Base-by-base conservation (phyloP, 2,888 invertebrate species). In the Lasioglossum oenotherae region DNA sequence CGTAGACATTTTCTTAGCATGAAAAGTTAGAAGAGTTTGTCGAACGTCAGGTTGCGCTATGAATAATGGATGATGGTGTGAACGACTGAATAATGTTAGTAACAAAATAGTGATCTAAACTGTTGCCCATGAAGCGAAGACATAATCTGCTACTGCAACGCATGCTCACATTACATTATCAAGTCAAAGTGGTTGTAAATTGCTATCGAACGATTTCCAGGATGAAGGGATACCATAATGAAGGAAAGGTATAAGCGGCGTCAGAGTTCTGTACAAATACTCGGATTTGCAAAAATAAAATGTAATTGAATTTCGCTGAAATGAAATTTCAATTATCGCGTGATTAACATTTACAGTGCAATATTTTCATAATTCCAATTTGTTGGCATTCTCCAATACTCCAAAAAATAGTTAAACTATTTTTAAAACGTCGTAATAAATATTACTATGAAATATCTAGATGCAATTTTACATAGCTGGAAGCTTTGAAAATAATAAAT, bases 31-130 rank as follows among this genome's bases (percentile, higher is more conserved):
- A 81, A 67, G 41, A 81, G 73, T 77, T 64, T 60, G 77, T 82
- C 64, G 73, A 35, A 16, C 44, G 27, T 46, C 49, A 10, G 35
- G 46, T 19, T 10, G 31, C 35, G 41, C 35, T 67, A 84, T 81
- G 82, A 82, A 82, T 84, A 84, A 84, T 83, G 83, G 82, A 83
- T 81, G 75, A 75, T 60, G 60, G 69, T 73, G 41, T 41, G 41
- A n/a, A 67, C 44, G 57, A 71, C 41, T 78, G 73, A 60, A 82
- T 82, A 72, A 83, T 49, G 72, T 53, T 60, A 31, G 75, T 76
- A 83, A 83, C 81, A 44, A 83, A 76, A 76, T 81, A 49, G 81
- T 72, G 41, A 49, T n/a, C 46, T 71, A 82, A 82, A 82, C 74
- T 82, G 74, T 53, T 75, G 38, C 12, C n/a, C 16, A 41, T 35